Percentiles rank a stretch among this genome's conserved stretches.
These are phyloP conservation scores for Alentia gelatinosa DNA, from an alignment of 2,888 invertebrate species.

Conservation along the genomic window DNA sequence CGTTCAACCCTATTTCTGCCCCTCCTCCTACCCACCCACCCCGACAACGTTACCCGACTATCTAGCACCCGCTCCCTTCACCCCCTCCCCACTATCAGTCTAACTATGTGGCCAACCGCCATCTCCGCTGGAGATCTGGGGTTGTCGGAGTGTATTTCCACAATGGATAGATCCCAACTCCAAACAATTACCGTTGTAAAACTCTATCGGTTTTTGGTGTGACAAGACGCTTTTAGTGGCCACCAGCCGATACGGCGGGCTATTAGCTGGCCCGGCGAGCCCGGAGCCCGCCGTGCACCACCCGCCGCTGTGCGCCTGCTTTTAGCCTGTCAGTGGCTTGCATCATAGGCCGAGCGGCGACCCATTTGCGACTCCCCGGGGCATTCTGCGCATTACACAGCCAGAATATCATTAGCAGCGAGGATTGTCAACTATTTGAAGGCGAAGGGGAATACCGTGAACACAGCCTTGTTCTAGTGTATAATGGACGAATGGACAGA, in stretches of 20 bases:
- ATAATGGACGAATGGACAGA: too few relatives aligned
- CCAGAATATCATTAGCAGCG: constrained; percentile 40
- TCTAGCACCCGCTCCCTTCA: not conserved
- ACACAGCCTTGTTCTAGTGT: not conserved
- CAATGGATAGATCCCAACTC: constrained; percentile 26
- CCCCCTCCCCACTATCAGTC: not conserved
- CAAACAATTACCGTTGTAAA: constrained; percentile 3
- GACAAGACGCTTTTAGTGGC: not conserved
- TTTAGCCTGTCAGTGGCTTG: constrained; percentile 34
- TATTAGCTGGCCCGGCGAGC: not conserved
- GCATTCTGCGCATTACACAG: constrained; percentile 5
- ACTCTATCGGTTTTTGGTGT: constrained; percentile 16
- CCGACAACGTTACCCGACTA: too few relatives aligned
- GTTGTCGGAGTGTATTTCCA: not conserved
- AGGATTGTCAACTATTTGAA: constrained; percentile 42
- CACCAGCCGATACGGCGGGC: not conserved
- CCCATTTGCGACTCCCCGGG: constrained; percentile 25
- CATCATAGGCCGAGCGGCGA: not conserved
- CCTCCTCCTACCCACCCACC: not conserved
- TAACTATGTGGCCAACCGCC: not conserved
- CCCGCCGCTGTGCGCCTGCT: not conserved
- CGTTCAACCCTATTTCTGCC: too few relatives aligned
- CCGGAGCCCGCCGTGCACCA: not conserved
- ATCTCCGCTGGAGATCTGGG: not conserved
- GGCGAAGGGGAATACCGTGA: not conserved